A percentile compares a stretch with the other conserved stretches of the same genome.
phyloP scores from a whole-genome alignment of 1,140 invertebrate genomes.

The Drosophila bifasciata region DNA sequence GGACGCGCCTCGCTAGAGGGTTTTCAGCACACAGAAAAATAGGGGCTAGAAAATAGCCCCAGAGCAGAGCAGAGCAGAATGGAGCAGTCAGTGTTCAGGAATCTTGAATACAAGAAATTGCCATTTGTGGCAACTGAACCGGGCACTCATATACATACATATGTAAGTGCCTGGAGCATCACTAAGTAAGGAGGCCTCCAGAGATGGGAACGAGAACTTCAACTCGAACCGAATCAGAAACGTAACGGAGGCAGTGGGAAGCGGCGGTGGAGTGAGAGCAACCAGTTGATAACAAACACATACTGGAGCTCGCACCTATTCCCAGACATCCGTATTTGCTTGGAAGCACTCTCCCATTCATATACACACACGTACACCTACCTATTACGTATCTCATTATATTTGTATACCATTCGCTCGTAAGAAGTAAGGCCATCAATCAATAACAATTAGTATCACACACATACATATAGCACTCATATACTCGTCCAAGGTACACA shows the following conservation, averaged over 20 bases:
- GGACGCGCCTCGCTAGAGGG: too few relatives aligned
- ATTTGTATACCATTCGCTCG: too few relatives aligned
- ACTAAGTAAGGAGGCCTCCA: too few relatives aligned
- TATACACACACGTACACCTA: too few relatives aligned
- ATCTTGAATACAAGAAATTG: constrained; percentile 59
- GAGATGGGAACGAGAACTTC: constrained; percentile 8
- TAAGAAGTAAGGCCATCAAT: too few relatives aligned
- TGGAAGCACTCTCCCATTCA: too few relatives aligned
- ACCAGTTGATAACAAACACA: constrained; percentile 46
- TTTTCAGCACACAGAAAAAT: not conserved
- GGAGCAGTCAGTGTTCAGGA: constrained; percentile 20
- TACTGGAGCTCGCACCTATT: constrained; percentile 1
- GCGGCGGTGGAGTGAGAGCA: not conserved
- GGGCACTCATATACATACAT: constrained; percentile 54
- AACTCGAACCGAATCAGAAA: constrained; percentile 16
- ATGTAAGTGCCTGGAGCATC: too few relatives aligned
- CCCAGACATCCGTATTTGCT: not conserved
- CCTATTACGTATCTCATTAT: too few relatives aligned
- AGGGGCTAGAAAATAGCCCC: constrained; percentile 29
- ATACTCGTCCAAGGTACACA: not conserved
- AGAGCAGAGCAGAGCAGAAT: constrained; percentile 23
- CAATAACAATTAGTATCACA: too few relatives aligned
- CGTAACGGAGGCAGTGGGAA: constrained; percentile 17
- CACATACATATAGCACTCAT: not conserved
- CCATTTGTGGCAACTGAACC: constrained; percentile 54